phyloP scores from a whole-genome alignment of 1,140 invertebrate species.

The Saccostrea echinata region DNA sequence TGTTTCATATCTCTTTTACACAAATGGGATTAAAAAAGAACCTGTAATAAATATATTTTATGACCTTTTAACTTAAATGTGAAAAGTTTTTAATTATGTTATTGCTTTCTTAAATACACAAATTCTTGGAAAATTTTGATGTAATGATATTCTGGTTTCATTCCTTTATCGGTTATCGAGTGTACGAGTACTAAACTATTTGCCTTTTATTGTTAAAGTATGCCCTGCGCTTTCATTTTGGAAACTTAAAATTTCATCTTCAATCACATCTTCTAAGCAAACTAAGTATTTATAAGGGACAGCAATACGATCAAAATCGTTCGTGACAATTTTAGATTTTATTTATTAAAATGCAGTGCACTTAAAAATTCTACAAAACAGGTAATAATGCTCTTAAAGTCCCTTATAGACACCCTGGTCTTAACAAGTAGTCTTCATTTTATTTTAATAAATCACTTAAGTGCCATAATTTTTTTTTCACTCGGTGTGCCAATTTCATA shows the following conservation, averaged over 20 bases:
- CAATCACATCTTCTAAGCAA: conserved; percentile 4
- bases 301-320: neutral
- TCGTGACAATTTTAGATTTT: conserved; percentile 28
- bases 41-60: no score
- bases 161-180: no score
- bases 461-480: neutral
- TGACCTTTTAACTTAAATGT: no score
- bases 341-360: conserved; percentile 12
- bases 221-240: neutral
- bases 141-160: no score
- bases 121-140: no score
- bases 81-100: no score
- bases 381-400: conserved; percentile 17
- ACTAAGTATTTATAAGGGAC: neutral
- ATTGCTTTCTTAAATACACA: no score
- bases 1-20: no score
- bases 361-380: conserved; percentile 29
- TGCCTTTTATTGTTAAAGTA: neutral
- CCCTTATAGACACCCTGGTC: neutral
- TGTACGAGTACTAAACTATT: no score
- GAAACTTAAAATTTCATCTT: neutral
- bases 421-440: conserved; percentile 18
- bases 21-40: no score
- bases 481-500: neutral
- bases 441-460: conserved; percentile 27